Base-by-base conservation (phyloP, 2,888 invertebrate species). In the Lathronympha strigana region DNA sequence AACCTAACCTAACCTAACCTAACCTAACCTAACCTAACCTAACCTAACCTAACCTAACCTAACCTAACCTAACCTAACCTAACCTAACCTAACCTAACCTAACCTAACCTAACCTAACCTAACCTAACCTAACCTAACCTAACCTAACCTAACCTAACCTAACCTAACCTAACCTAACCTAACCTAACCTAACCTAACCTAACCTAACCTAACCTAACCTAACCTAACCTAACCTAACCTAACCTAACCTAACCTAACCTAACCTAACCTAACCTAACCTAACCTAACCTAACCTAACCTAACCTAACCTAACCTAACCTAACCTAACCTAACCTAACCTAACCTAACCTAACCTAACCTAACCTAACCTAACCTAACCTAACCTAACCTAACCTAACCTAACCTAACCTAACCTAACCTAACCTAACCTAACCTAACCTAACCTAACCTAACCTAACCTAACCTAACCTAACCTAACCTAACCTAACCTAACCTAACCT, bases 1-100 rank as follows among this genome's bases (percentile, higher is more conserved):
- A 38, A 38, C 38, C 38, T 38, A 38, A 38, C 38, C 38, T 38
- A 38, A 38, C 38, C 38, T 38, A 38, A 38, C 38, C 38, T 38
- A 38, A 38, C 38, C 38, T 38, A 38, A 38, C 38, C 38, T 38
- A 38, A 38, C 38, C 38, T 38, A 38, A 38, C 38, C 38, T 38
- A 38, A 38, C 38, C 38, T 38, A 38, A 38, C 38, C 38, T 38
- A 38, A 38, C 38, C 38, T 38, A 38, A 38, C 38, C 38, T 38
- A 38, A 38, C 38, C 38, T 38, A 38, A 38, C 38, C 38, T 38
- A 38, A 38, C 38, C 38, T 38, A 38, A 38, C 38, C 38, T 38
- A 38, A 38, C 38, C 38, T 38, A 38, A 38, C 38, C 38, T 38
- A 38, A 38, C 38, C 38, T 38, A 38, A 38, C 38, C 38, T 38